A percentile compares a stretch with the other conserved stretches of the same genome.
Conservation (phyloP, 2,888 invertebrate species). For the Furcula furcula region DNA sequence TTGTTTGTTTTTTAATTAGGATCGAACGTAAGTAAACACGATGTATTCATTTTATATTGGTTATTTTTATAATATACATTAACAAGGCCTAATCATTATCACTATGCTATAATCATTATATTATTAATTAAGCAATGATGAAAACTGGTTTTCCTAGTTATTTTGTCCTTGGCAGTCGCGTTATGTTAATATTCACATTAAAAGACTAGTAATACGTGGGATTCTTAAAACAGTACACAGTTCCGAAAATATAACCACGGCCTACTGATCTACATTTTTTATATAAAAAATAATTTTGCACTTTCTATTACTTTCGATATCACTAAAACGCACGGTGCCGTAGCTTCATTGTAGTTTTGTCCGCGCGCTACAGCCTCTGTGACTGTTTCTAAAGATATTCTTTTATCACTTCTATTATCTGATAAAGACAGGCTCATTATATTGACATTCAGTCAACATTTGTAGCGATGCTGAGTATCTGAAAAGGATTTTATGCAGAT, state of each 20-base stretch:
- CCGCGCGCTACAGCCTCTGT: constrained; percentile 5
- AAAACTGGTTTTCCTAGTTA: constrained; percentile 59
- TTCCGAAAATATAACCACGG: constrained; percentile 26
- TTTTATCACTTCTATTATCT: constrained; percentile 36
- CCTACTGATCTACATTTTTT: constrained; percentile 41
- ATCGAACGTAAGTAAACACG: constrained; percentile 30
- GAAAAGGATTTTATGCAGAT: too few relatives aligned
- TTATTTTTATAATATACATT: neutral
- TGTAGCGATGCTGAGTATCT: too few relatives aligned
- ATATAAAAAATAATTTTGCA: constrained; percentile 25
- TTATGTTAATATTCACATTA: constrained; percentile 39
- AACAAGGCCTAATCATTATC: constrained; percentile 4
- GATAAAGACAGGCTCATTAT: constrained; percentile 19
- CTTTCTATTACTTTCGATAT: constrained; percentile 37
- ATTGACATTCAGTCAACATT: too few relatives aligned
- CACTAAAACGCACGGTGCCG: constrained; percentile 17
- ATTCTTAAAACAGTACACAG: constrained; percentile 7
- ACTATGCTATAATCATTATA: constrained; percentile 24
- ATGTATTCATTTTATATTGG: constrained; percentile 1
- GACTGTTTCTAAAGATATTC: constrained; percentile 8
- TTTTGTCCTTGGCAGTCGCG: constrained; percentile 50
- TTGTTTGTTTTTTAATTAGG: constrained; percentile 26
- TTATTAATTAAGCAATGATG: constrained; percentile 42
- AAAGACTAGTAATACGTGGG: constrained; percentile 3
- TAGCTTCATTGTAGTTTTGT: constrained; percentile 11